These are phyloP conservation scores for Zingel zingel DNA, from an alignment of 2,113 vertebrate genomes.

Conservation along the genomic window DNA sequence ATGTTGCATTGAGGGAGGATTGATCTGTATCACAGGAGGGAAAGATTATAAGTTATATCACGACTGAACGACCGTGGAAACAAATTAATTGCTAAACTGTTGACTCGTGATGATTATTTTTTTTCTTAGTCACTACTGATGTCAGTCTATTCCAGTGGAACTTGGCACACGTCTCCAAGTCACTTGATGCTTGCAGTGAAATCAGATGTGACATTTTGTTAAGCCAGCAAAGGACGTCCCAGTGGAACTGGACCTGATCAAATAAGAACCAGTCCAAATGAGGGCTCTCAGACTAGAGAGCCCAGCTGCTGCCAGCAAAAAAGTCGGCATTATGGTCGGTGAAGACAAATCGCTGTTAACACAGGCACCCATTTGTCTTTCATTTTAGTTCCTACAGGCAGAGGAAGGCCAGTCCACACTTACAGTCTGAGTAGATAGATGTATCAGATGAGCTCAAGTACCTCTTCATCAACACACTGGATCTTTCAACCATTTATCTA, in stretches of 20 bases:
- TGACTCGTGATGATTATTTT: conserved; percentile 6
- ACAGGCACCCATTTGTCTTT: conserved; percentile 26
- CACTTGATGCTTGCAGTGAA: conserved; percentile 65
- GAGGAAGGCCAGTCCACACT: background rate
- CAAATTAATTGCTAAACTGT: background rate
- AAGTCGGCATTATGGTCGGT: conserved; percentile 33
- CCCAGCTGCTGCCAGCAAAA: conserved; percentile 17
- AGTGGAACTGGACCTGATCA: conserved; percentile 58
- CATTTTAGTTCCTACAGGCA: conserved; percentile 12
- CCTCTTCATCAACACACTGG: background rate
- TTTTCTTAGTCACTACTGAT: conserved; percentile 34
- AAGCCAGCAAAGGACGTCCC: conserved; percentile 65
- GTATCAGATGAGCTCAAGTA: background rate
- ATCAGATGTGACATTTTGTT: conserved; percentile 75
- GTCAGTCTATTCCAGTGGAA: conserved; percentile 40
- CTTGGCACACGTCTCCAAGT: conserved; percentile 54
- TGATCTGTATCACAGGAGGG: background rate
- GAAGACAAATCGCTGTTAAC: conserved; percentile 12
- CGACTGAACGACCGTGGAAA: background rate
- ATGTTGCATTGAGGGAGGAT: background rate
- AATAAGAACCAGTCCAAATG: conserved; percentile 48
- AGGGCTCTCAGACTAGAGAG: conserved; percentile 14
- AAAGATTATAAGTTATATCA: background rate
- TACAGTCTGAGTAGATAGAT: background rate
- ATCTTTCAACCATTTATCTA: background rate